Conservation (phyloP, 1,140 invertebrate genomes). For the Brachionus sp. region DNA sequence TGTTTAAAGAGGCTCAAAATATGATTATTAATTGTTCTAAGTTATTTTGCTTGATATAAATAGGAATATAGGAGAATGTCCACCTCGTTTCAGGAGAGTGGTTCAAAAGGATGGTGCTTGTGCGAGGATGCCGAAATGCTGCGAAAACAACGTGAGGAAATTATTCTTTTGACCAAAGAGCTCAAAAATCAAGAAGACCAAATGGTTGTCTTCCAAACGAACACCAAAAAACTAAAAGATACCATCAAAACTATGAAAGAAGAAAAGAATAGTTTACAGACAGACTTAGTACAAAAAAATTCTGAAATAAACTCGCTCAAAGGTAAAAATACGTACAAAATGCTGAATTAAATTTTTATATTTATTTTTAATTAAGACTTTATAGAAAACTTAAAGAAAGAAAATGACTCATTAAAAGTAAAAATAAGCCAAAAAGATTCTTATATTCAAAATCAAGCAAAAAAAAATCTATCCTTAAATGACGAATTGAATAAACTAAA, state of each 20-base stretch:
- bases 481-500: conserved; percentile 7
- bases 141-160: conserved; percentile 14
- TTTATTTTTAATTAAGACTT: not conserved
- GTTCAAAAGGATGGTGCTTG: not conserved
- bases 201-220: conserved; percentile 9
- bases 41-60: not conserved
- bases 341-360: not conserved
- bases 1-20: not conserved
- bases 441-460: conserved; percentile 4
- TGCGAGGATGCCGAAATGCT: conserved; percentile 25
- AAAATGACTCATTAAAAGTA: not conserved
- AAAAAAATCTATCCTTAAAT: not conserved
- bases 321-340: not conserved
- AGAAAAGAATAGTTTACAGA: not conserved
- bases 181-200: conserved; percentile 24
- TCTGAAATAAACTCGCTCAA: not conserved
- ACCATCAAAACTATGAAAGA: not conserved
- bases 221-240: not conserved
- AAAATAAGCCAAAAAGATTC: not conserved
- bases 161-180: conserved; percentile 18
- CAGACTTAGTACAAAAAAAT: not conserved
- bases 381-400: not conserved
- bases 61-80: not conserved
- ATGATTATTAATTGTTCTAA: not conserved
- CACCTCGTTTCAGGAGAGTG: not conserved